Evolutionary conservation across 2,888 invertebrate species (phyloP).

Genomic region (Troides oblongomaculatus): DNA sequence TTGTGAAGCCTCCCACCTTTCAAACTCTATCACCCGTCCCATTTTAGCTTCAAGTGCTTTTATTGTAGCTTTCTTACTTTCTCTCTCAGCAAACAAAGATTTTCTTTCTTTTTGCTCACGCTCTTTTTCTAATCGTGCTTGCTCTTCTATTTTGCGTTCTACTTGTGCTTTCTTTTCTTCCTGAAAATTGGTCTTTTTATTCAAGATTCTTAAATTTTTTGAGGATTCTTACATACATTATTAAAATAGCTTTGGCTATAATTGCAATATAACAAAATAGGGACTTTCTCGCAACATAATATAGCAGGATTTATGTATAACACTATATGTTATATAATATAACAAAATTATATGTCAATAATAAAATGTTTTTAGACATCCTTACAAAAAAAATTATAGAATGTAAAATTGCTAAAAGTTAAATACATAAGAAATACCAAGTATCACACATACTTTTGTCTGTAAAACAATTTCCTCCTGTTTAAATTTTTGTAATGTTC

Average conservation of each 20-base stretch:
- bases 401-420: no score
- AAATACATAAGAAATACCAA: no score
- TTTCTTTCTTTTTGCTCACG: slow-evolving; percentile 89
- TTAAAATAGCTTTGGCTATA: not conserved
- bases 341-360: no score
- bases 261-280: no score
- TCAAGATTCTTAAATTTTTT: not conserved
- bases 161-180: slow-evolving; percentile 85
- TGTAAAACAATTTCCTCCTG: slow-evolving; percentile 95
- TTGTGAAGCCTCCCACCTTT: slow-evolving; percentile 89
- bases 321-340: no score
- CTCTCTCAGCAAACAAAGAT: slow-evolving; percentile 90
- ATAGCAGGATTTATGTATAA: no score
- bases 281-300: no score
- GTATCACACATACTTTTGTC: slow-evolving; percentile 79
- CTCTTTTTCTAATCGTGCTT: slow-evolving; percentile 92
- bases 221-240: not conserved
- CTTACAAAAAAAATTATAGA: no score
- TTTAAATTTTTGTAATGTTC: slow-evolving; percentile 96
- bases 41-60: slow-evolving; percentile 94
- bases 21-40: slow-evolving; percentile 91
- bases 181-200: slow-evolving; percentile 40
- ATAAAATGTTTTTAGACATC: no score
- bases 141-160: slow-evolving; percentile 96
- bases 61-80: slow-evolving; percentile 93